Base-by-base conservation (phyloP, 2,888 invertebrate species). In the Eupelmus urozonus region DNA sequence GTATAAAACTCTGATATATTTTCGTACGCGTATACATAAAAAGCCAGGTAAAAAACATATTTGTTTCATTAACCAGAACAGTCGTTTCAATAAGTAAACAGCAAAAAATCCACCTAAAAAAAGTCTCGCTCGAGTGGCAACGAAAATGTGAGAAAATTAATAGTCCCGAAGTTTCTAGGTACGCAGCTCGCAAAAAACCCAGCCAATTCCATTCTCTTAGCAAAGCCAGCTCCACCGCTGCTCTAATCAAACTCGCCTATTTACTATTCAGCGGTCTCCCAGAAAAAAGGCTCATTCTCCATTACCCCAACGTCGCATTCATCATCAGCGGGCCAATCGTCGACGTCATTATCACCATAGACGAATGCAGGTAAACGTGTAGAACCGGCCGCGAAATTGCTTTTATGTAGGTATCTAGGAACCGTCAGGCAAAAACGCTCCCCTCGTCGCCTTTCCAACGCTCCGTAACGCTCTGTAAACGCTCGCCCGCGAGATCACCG, bases 381-480 rank as follows among this genome's bases (percentile, higher is more conserved):
- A n/a, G 16, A 49, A 49, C 3, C 5, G 9, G 34, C 9, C 9
- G 3, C 9, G 34, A 29, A 13, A 34, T 20, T 1, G 1, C 18
- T 53, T 53, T 67, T 72, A 77, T 77, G 67, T 77, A 77, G 77
- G 77, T 77, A 77, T 77, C 72, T 72, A 77, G 77, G 72, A 72
- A 59, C 66, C 51, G 11, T 18, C 29, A 13, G 16, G 63, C 69
- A 78, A 78, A 73, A 78, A 78, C 34, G 1, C 25, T 5, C 25
- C 23, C 59, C 18, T 49, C 45, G 63, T 51, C 65, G 57, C 67
- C 67, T 78, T 78, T 73, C 78, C 55, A 71, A 65, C 20, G 80
- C 78, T 73, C 82, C 82, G 88, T 87, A 88, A 88, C 88, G 88
- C 88, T 88, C 88, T 88, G 79, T 80, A 86, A 88, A 88, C 85